A percentile compares a stretch with the other conserved stretches of the same genome.
These are phyloP conservation scores for Doris montereyensis DNA, from an alignment of 2,888 invertebrate species.

Conservation along the genomic window DNA sequence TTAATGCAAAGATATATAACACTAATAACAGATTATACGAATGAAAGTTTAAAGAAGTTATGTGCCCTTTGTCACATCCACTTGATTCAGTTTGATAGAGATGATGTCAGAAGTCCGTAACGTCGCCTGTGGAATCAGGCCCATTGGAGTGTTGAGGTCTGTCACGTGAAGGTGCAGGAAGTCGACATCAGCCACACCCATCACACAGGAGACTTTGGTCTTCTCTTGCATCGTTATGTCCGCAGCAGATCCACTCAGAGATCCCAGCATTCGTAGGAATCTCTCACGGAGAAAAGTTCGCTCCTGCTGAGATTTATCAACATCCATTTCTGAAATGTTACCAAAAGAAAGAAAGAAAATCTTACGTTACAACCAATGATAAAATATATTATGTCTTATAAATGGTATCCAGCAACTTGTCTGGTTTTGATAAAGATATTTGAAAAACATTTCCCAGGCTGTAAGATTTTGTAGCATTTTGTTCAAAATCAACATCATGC, in stretches of 20 bases:
- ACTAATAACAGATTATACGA: no score
- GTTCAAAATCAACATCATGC: no score
- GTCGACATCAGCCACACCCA: conserved; percentile 89
- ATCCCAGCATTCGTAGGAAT: conserved; percentile 62
- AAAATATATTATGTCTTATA: no score
- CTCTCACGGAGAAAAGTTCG: conserved; percentile 65
- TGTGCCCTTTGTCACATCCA: no score
- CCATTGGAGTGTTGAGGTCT: conserved; percentile 62
- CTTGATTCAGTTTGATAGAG: conserved; percentile 42
- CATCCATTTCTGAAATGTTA: background rate
- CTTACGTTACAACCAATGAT: no score
- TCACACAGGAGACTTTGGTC: conserved; percentile 55
- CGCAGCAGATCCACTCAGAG: conserved; percentile 53
- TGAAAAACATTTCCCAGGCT: no score
- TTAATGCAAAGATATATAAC: no score
- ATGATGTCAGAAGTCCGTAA: conserved; percentile 61
- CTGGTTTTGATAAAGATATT: no score
- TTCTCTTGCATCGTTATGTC: conserved; percentile 60
- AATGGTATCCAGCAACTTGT: no score
- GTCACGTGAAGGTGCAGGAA: conserved; percentile 82
- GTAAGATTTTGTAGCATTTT: no score
- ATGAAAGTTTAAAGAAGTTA: no score
- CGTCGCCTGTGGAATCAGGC: conserved; percentile 62
- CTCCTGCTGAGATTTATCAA: conserved; percentile 46
- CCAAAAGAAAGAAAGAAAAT: no score